These are phyloP conservation scores for Rattus rattus DNA, from an alignment of 2,113 vertebrate genomes.

Conservation along the genomic window DNA sequence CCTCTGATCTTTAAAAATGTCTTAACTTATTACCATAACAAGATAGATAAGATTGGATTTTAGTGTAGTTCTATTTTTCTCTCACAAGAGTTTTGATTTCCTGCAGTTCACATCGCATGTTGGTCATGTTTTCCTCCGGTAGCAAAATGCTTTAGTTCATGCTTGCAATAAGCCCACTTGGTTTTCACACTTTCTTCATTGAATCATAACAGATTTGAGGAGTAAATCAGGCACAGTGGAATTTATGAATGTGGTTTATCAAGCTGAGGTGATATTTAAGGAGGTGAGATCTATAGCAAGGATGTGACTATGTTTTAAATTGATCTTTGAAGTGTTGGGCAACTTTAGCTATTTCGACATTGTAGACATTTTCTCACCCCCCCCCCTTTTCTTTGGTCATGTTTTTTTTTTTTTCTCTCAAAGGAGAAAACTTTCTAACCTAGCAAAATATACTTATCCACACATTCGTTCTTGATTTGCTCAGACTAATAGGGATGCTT, in stretches of 20 bases:
- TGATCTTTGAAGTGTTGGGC: slow-evolving; percentile 21
- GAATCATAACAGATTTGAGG: slow-evolving; percentile 56
- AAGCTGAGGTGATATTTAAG: slow-evolving; percentile 36
- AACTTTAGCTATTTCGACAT: slow-evolving; percentile 25
- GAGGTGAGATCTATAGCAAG: slow-evolving; percentile 41
- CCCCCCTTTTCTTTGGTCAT: neutral
- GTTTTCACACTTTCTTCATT: slow-evolving; percentile 42
- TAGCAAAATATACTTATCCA: neutral
- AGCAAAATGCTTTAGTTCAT: slow-evolving; percentile 60
- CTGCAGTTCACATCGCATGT: slow-evolving; percentile 16
- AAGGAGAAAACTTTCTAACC: slow-evolving; percentile 49
- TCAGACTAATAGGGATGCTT: neutral
- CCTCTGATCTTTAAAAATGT: neutral
- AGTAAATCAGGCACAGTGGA: neutral
- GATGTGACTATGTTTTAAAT: slow-evolving; percentile 61
- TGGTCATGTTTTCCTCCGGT: slow-evolving; percentile 34
- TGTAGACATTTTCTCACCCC: slow-evolving; percentile 36
- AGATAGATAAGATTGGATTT: neutral
- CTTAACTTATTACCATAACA: slow-evolving; percentile 35
- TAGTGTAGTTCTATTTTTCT: neutral
- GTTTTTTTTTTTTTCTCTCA: neutral
- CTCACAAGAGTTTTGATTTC: slow-evolving; percentile 51
- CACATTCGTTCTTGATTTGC: slow-evolving; percentile 45
- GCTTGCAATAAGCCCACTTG: slow-evolving; percentile 52
- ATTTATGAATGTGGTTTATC: slow-evolving; percentile 62